Evolutionary conservation across 2,888 invertebrate genomes (phyloP), one percentile per base, ranked within the genome.

Genomic region (Apantesis nais): DNA sequence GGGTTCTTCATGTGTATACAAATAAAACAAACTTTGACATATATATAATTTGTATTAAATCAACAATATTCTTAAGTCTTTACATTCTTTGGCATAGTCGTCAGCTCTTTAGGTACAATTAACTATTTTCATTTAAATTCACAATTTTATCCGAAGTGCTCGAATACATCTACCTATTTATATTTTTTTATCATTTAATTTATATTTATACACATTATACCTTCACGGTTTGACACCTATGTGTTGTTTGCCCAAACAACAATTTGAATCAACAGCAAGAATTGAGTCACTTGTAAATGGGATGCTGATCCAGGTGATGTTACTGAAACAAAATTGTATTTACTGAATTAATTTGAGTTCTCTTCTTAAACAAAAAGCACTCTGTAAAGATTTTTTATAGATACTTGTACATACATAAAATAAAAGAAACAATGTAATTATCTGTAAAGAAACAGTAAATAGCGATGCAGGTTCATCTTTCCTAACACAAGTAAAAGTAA

Each of bases 41-140:
- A 92, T 89, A 88, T 90, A 92, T 94, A 93, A 93, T 95, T 94
- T 95, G 92, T 94, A 94, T 95, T 95, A 94, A 94, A 95, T 94
- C 94, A 95, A 94, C 94, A 94, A 93, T 94, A 90, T 88, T 85
- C 90, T 93, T 93, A 92, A 87, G 88, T 93, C 91, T 94, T 93
- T 93, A 94, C 94, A 94, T 89, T 93, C 91, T 94, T 94, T 94
- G 95, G 94, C 93, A 90, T 90, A 92, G 84, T 86, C 74, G 87
- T 91, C 89, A 94, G 93, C 93, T 94, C 93, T 85, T 92, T 92
- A 83, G 74, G 78, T 82, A 82, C 77, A 79, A 78, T 83, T 83
- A 80, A 81, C 81, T 84, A 82, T 78, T 79, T 83, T 81, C 76
- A 89, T 88, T 90, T 90, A 91, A 92, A 91, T 92, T 92, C 92